Evolutionary conservation across 2,888 invertebrate genomes (phyloP).

Genomic region (Mamestra brassicae): DNA sequence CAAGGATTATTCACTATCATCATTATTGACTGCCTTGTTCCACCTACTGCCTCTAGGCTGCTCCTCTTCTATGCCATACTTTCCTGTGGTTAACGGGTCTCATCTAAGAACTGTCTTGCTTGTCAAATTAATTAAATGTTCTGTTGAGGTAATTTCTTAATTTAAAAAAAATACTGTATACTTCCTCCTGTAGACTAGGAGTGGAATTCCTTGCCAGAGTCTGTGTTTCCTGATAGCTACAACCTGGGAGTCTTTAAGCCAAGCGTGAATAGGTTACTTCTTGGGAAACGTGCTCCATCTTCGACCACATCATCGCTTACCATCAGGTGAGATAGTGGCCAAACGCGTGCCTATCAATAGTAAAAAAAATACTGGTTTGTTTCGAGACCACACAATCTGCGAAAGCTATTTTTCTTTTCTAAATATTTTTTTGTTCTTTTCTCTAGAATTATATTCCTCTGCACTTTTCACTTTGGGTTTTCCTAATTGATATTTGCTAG

Average conservation of each 20-base stretch:
- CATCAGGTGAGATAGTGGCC: no score
- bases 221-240: no score
- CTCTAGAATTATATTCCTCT: not conserved
- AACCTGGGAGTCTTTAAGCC: no score
- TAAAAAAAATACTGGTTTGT: not conserved
- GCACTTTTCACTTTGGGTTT: not conserved
- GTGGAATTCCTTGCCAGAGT: no score
- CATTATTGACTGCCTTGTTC: not conserved
- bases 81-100: not conserved
- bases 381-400: not conserved
- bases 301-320: no score
- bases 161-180: no score
- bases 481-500: slow-evolving; percentile 15
- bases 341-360: no score
- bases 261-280: no score
- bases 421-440: not conserved
- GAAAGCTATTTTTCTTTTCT: not conserved
- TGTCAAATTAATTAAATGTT: not conserved
- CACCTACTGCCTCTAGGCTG: not conserved
- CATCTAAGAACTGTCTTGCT: no score
- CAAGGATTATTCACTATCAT: not conserved
- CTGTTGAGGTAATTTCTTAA: not conserved
- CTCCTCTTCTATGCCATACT: not conserved
- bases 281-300: no score
- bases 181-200: no score